phyloP scores from a whole-genome alignment of 2,888 invertebrate species.

The Rhaphigaster nebulosa region DNA sequence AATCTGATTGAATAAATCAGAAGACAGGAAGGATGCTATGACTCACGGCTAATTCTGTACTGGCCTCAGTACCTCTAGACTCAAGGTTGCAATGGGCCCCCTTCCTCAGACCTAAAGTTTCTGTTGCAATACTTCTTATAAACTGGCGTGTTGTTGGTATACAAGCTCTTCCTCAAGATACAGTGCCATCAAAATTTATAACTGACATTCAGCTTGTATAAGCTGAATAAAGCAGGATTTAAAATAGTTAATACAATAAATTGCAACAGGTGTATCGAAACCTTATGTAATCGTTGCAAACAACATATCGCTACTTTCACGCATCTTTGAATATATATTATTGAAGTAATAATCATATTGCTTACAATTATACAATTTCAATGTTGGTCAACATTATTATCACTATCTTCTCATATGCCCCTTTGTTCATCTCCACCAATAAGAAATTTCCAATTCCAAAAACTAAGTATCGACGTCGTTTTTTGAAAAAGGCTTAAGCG shows the following conservation, averaged over 20 bases:
- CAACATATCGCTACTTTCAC: no score
- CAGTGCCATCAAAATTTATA: no score
- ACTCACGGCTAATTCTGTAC: not conserved
- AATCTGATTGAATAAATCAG: not conserved
- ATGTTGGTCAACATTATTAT: not conserved
- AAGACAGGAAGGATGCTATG: not conserved
- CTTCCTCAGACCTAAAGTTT: not conserved
- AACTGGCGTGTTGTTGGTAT: not conserved
- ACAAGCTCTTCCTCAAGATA: not conserved
- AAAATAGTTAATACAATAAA: no score
- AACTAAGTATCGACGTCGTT: no score
- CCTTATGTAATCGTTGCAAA: no score
- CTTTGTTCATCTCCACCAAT: not conserved
- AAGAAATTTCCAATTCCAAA: not conserved
- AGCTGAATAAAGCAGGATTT: no score
- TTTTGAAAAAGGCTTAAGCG: no score
- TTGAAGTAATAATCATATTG: no score
- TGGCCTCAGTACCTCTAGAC: not conserved
- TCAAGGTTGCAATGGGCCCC: not conserved
- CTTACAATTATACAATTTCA: no score
- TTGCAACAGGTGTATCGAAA: no score
- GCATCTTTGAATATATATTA: no score
- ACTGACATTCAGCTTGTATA: no score
- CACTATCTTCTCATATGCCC: not conserved
- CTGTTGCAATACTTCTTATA: not conserved